Base-by-base conservation (phyloP, 2,797 vertebrate genomes). In the Aeoliscus strigatus region DNA sequence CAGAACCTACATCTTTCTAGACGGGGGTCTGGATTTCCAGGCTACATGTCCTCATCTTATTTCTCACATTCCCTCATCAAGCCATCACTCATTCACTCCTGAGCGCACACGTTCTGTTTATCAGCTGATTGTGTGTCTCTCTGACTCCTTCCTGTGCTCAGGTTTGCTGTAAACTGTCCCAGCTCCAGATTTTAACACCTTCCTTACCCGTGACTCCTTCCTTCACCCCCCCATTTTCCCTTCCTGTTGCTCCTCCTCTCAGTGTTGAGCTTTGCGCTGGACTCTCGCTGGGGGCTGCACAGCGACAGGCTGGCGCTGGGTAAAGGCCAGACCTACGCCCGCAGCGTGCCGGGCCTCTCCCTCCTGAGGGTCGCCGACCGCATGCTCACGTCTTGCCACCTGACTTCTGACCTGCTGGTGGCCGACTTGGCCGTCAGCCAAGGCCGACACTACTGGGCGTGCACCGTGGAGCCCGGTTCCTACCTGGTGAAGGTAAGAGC, bases 361-460 rank as follows among this genome's bases (percentile, higher is more conserved):
- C 88, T 97, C 66, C 88, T 98, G 38, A 90, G 96, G 11, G 92
- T 92, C 0, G 94, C 94, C 0, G 93, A 98, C 75, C 90, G 92
- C 17, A 77, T 93, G 1, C 91, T 97, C 79, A 96, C 93, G 0
- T 93, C 94, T 34, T 97, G 94, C 62, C 91, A 96, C 69, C 81
- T 97, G 68, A 93, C 92, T 3, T 91, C 94, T 24, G 94, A 97
- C 64, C 87, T 98, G 70, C 89, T 98, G 49, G 90, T 97, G 12
- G 95, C 91, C 0, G 94, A 98, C 1, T 74, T 96, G 81, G 90
- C 96, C 3, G 81, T 98, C 73, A 92, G 90, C n/a, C 90, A 97
- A 52, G 96, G 96, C 54, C 87, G 89, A 69, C 95, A 94, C 83
- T 98, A 98, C 84, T 98, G 96, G 96, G 94, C 93, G 15, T 98